Evolutionary conservation across 2,888 invertebrate species (phyloP).

Genomic region (Andrena minutula): DNA sequence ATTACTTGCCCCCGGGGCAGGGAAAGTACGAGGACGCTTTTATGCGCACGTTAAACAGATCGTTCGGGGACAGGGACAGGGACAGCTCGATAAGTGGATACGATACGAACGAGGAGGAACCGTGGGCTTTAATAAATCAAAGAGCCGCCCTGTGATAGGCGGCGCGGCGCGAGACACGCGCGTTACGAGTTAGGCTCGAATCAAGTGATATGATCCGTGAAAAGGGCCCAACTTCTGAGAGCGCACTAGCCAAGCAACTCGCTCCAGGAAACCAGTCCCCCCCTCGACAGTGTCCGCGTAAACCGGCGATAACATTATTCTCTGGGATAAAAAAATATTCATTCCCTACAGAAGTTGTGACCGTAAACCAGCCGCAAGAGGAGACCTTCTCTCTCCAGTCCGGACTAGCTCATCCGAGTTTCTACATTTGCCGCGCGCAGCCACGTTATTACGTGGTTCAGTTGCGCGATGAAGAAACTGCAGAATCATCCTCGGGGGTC

Average conservation of each 20-base stretch:
- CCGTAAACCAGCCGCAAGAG: neutral
- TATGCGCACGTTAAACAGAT: conserved; percentile 64
- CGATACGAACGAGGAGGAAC: conserved; percentile 67
- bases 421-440: neutral
- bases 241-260: neutral
- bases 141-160: conserved; percentile 9
- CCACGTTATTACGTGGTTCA: neutral
- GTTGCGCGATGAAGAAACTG: neutral
- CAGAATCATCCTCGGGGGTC: neutral
- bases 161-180: neutral
- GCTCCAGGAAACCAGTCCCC: conserved; percentile 7
- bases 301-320: conserved; percentile 51
- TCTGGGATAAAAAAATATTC: conserved; percentile 12
- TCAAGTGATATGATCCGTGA: conserved; percentile 45
- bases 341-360: neutral
- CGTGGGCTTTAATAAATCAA: conserved; percentile 60
- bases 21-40: conserved; percentile 29
- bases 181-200: conserved; percentile 15
- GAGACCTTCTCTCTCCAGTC: neutral
- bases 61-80: conserved; percentile 60
- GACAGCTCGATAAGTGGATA: conserved; percentile 75
- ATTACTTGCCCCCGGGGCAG: conserved; percentile 48
- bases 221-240: conserved; percentile 32
- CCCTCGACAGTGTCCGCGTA: conserved; percentile 26
- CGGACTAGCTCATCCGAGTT: neutral